A percentile compares a stretch with the other conserved stretches of the same genome.
Evolutionary conservation across 2,888 invertebrate species (phyloP).

Genomic region (Melanotus villosus): DNA sequence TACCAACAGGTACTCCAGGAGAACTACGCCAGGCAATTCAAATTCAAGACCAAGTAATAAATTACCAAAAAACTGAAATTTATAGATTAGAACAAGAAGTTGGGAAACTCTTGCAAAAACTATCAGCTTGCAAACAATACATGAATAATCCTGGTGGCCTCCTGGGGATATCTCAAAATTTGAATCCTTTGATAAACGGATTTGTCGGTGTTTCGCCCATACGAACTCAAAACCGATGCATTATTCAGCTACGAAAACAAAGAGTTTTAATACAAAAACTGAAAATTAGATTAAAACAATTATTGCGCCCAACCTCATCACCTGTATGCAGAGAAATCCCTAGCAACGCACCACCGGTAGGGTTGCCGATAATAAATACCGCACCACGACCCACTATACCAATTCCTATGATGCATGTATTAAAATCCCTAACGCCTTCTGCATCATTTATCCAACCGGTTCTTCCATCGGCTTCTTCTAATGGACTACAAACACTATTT

Average conservation of each 20-base stretch:
- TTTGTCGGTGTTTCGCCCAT: neutral
- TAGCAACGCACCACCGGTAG: neutral
- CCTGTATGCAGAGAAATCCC: neutral
- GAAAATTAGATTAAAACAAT: constrained; percentile 4
- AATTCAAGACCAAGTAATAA: constrained; percentile 14
- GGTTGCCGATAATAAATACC: neutral
- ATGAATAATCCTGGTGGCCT: neutral
- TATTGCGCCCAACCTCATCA: neutral
- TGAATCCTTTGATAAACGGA: neutral
- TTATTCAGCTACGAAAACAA: constrained; percentile 14
- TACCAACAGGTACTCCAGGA: neutral
- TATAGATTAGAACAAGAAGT: constrained; percentile 23
- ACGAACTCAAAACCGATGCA: neutral
- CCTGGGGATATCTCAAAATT: neutral
- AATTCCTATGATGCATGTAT: constrained; percentile 45
- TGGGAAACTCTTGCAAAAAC: constrained; percentile 18
- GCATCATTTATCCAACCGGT: constrained; percentile 21
- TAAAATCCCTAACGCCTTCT: constrained; percentile 38
- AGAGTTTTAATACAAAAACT: constrained; percentile 1
- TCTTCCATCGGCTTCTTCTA: neutral
- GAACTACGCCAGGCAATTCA: neutral
- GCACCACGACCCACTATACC: constrained; percentile 28
- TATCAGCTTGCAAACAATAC: constrained; percentile 8
- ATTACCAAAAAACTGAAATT: constrained; percentile 32
- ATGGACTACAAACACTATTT: constrained; percentile 17